Evolutionary conservation across 2,797 vertebrate species (phyloP), one percentile per base, ranked within the genome.

Genomic region (Acanthis flammea): DNA sequence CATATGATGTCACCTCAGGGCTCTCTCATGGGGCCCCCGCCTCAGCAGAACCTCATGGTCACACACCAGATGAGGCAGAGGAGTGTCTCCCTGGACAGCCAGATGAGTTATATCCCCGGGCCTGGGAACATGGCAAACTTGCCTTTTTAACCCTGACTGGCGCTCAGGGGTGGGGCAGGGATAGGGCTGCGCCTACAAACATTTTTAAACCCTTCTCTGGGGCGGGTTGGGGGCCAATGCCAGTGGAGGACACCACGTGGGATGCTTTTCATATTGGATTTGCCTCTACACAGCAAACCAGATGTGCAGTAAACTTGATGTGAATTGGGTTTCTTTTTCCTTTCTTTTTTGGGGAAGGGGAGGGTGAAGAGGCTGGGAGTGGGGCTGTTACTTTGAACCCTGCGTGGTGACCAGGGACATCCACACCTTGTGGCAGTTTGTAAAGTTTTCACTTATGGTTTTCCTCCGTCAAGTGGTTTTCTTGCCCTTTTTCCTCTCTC

Each of bases 31-130:
- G 99, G 97, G 37, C 98, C 98, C 31, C 98, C 99, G 0, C 98
- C 98, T 83, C 99, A 99, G 97, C 98, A 99, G 94, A 98, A 98
- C 97, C 98, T 99, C 98, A 98, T 99, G 98, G 98, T 98, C 89
- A 98, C 98, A 21, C 99, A 99, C 97, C 98, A 98, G 74, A 98
- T 99, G 97, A 98, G 99, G 97, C 99, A 99, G 97, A 98, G 99
- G 92, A 99, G 99, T n/a, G 98, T 99, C 97, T 99, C 99, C 94
- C 95, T 99, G 98, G 99, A 99, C 97, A 98, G 98, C 97, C 98
- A 99, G 79, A 98, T 99, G 97, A 98, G 98, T 96, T 99, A 99
- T 79, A 97, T 98, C 94, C 97, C 98, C 0, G 98, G 98, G 57
- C 98, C 99, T 1, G 99, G 99, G 68, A 97, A 98, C 96, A 99